Evolutionary conservation across 2,888 invertebrate genomes (phyloP).

Genomic region (Dicranocentrus wangi): DNA sequence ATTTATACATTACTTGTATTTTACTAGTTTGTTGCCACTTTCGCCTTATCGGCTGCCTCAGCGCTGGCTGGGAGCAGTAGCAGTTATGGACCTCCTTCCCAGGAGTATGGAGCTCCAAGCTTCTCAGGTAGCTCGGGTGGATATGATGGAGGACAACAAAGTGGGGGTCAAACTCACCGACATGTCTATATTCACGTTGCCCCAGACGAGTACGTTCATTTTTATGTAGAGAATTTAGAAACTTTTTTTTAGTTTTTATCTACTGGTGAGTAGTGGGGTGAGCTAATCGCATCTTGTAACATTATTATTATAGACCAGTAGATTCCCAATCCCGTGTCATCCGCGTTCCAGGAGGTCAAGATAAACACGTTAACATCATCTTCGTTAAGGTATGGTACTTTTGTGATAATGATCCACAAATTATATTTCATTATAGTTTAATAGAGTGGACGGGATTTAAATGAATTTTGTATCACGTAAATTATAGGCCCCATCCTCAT

Average conservation of each 20-base stretch:
- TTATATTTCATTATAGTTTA: too few relatives aligned
- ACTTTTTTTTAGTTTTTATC: too few relatives aligned
- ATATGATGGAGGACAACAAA: neutral
- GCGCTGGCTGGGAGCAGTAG: constrained; percentile 29
- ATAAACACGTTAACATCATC: constrained; percentile 53
- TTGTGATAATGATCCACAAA: too few relatives aligned
- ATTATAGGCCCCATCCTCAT: constrained; percentile 42
- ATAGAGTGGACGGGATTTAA: too few relatives aligned
- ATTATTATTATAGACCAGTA: constrained; percentile 26
- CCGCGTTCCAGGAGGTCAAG: constrained; percentile 52
- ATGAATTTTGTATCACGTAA: too few relatives aligned
- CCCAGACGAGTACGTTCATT: constrained; percentile 31
- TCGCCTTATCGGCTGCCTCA: constrained; percentile 18
- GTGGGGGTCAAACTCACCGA: constrained; percentile 36
- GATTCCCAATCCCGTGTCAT: constrained; percentile 56
- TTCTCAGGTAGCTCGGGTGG: constrained; percentile 1
- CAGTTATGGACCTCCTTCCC: constrained; percentile 30
- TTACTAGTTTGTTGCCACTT: constrained; percentile 28
- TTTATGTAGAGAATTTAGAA: too few relatives aligned
- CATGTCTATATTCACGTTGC: constrained; percentile 62
- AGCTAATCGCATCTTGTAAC: too few relatives aligned
- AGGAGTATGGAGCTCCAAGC: constrained; percentile 6
- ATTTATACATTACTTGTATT: neutral
- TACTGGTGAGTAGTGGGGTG: too few relatives aligned
- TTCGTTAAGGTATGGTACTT: too few relatives aligned